Evolutionary conservation across 1,140 invertebrate genomes (phyloP), one percentile per base, ranked within the genome.

Genomic region (Drosophila parabipectinata): DNA sequence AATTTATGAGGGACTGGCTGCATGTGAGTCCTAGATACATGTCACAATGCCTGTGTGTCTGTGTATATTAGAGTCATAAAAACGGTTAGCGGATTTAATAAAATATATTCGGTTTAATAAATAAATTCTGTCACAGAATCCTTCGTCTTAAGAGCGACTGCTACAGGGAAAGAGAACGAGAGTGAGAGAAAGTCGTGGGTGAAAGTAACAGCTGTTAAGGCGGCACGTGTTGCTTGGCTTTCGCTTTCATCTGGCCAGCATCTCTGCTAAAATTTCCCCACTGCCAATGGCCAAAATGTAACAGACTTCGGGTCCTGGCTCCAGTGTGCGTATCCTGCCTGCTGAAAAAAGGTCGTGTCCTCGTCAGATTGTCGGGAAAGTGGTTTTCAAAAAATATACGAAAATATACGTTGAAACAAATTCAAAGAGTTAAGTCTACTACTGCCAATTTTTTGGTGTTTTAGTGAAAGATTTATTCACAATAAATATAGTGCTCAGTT

Each of bases 61-160:
- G 50, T 32, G 6, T 18, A 5, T 54, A 41, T 10, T 28, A n/a
- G 18, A 48, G 60, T 64, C 64, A 75, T 63, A 73, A 58, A 73
- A 77, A 60, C 48, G 63, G 59, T 74, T 85, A 61, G 58, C 83
- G 71, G 78, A 82, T 87, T 87, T 82, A 87, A 82, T 78, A 75
- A 75, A 75, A 85, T 72, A 75, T 81, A 81, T 77, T 62, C 59
- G 32, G 61, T 60, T 83, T 57, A 63, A 72, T 83, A 72, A 83
- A 76, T 76, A 73, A 64, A 69, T 77, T 47, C 54, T 48, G 18
- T 77, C 62, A 69, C 52, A 64, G 56, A 32, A 12, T 24, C 15
- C 26, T 7, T 34, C 7, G 18, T 37, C 47, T 62, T 62, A 64
- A 78, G 79, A 78, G 79, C 56, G 34, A 2, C 18, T 0, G 5